Conservation (phyloP, 2,888 invertebrate species). For the Eupithecia exiguata region DNA sequence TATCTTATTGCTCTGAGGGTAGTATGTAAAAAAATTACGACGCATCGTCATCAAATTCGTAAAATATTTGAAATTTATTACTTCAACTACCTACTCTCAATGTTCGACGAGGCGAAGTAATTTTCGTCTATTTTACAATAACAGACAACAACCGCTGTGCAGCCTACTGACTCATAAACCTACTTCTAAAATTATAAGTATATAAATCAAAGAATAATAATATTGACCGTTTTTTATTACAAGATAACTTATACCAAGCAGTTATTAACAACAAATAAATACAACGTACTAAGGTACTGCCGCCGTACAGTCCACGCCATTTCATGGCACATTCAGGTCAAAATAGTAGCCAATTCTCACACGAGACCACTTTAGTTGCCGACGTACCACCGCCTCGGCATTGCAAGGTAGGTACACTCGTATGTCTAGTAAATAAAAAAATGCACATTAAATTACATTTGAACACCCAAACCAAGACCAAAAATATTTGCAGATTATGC, state of each 20-base stretch:
- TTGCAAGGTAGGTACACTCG: neutral
- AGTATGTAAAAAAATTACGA: too few species aligned
- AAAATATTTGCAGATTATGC: neutral
- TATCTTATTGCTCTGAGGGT: too few species aligned
- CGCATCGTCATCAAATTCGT: too few species aligned
- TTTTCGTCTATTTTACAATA: too few species aligned
- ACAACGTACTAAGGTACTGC: slow-evolving; percentile 52
- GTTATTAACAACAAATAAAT: slow-evolving; percentile 71
- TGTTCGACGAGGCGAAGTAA: too few species aligned
- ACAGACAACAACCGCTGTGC: too few species aligned
- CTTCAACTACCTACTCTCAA: too few species aligned
- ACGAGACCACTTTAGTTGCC: neutral
- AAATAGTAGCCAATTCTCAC: neutral
- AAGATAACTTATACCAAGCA: slow-evolving; percentile 78
- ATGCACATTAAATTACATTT: neutral
- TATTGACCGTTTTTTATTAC: slow-evolving; percentile 64
- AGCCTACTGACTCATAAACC: neutral
- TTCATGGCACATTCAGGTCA: slow-evolving; percentile 33
- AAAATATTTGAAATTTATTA: too few species aligned
- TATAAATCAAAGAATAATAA: slow-evolving; percentile 30
- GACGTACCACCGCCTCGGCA: neutral
- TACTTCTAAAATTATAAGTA: neutral
- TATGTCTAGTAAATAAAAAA: neutral
- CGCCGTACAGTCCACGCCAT: slow-evolving; percentile 47
- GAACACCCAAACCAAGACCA: neutral